Evolutionary conservation across 2,113 vertebrate species (phyloP).

Genomic region (Ellobius talpinus): DNA sequence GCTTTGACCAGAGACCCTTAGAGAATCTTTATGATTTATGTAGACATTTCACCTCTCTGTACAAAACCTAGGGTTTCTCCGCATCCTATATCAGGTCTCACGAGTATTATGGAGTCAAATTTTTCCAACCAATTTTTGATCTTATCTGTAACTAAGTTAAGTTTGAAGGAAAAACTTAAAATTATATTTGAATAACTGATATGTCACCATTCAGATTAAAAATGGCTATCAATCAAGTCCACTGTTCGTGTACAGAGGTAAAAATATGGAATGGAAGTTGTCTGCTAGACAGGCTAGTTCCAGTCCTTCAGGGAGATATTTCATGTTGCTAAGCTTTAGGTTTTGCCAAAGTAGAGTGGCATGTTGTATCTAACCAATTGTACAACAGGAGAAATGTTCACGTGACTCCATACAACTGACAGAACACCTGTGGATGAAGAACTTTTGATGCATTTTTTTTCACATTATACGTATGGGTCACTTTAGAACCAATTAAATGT

Average conservation of each 20-base stretch:
- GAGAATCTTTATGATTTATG: neutral
- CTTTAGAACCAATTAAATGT: neutral
- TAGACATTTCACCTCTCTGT: neutral
- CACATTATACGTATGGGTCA: neutral
- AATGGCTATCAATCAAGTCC: neutral
- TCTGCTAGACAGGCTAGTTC: neutral
- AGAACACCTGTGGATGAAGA: neutral
- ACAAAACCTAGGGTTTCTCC: neutral
- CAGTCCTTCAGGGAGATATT: neutral
- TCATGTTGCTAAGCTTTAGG: neutral
- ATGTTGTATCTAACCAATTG: neutral
- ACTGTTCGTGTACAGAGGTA: neutral
- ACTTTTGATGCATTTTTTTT: neutral
- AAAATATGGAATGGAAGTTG: neutral
- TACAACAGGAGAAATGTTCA: neutral
- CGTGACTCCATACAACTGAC: neutral
- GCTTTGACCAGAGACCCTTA: neutral
- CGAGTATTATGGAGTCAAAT: neutral
- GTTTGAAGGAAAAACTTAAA: neutral
- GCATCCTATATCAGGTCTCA: neutral
- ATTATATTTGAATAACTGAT: neutral
- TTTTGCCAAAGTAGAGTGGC: neutral
- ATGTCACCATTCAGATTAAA: neutral
- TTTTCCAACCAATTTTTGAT: neutral
- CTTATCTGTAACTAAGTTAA: neutral